Evolutionary conservation across 2,888 invertebrate genomes (phyloP), one percentile per base, ranked within the genome.

Genomic region (Dolichopus griseipennis): DNA sequence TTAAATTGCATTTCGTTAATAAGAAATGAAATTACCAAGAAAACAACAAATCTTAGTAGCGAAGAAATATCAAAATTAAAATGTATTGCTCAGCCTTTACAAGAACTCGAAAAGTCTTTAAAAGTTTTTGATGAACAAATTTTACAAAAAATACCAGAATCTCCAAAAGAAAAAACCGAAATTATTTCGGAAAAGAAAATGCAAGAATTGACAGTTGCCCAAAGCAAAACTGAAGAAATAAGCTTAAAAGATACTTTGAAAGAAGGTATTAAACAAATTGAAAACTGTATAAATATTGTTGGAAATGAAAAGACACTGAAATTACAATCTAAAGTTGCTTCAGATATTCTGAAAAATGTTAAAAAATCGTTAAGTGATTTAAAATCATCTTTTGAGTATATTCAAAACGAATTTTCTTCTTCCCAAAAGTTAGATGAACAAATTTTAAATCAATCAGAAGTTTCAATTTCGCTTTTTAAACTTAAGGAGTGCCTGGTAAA

Each of bases 131-230:
- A 75, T 15, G 76, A 77, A 67, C 73, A 75, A 52, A 52, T 52
- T 52, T n/a, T 52, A 6, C 15, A 52, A 52, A n/a, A 15, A 6
- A 52, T 52, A 6, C 52, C 9, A 18, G 75, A 79, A 61, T 71
- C 73, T 0, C 79, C 86, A 6, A 84, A 85, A 9, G 81, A 86
- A 67, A 84, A 85, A 37, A 2, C 27, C 72, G 85, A 86, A 73
- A 79, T 86, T 71, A 85, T 87, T 0, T 84, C 83, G 5, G 81
- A 87, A 21, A 2, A 2, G 5, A 27, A 27, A 27, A 27, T 27
- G 5, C 3, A 27, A 27, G 3, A 27, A 27, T 2, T 5, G 2
- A 2, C 27, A 27, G 27, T 27, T 27, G 27, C 5, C 27, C 85
- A 85, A 78, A 85, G 85, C 1, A 27, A 67, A 67, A 34, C 41